A percentile compares a stretch with the other conserved stretches of the same genome.
Conservation (phyloP, 2,113 vertebrate genomes). For the Antigone vipio region DNA sequence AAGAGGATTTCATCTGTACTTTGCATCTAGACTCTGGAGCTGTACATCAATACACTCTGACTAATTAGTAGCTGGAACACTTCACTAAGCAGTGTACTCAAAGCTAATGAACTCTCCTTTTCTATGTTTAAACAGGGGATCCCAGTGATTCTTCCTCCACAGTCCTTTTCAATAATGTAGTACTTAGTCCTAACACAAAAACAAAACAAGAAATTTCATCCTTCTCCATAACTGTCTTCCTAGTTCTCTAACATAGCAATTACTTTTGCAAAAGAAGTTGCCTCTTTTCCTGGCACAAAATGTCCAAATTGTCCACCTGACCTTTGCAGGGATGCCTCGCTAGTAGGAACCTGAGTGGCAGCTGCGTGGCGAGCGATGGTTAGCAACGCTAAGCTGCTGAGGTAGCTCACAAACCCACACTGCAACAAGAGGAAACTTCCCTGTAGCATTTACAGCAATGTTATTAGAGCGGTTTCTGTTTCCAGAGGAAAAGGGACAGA, state of each 20-base stretch:
- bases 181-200: background rate
- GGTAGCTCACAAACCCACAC: background rate
- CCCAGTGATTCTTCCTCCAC: background rate
- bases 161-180: background rate
- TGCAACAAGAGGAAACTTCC: conserved; percentile 47
- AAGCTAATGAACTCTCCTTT: background rate
- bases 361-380: background rate
- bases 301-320: fast-evolving
- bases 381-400: background rate
- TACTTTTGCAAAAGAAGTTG: background rate
- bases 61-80: background rate
- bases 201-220: background rate
- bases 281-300: background rate
- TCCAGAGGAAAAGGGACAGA: conserved; percentile 42
- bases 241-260: background rate
- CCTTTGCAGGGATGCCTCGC: fast-evolving
- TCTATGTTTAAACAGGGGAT: background rate
- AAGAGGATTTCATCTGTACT: background rate
- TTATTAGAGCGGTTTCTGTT: conserved; percentile 58
- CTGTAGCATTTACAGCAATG: conserved; percentile 17
- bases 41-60: background rate
- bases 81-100: background rate
- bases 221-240: background rate
- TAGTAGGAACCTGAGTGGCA: background rate
- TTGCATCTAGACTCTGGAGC: background rate